Evolutionary conservation across 2,797 vertebrate genomes (phyloP).

Genomic region (Limnodromus scolopaceus): DNA sequence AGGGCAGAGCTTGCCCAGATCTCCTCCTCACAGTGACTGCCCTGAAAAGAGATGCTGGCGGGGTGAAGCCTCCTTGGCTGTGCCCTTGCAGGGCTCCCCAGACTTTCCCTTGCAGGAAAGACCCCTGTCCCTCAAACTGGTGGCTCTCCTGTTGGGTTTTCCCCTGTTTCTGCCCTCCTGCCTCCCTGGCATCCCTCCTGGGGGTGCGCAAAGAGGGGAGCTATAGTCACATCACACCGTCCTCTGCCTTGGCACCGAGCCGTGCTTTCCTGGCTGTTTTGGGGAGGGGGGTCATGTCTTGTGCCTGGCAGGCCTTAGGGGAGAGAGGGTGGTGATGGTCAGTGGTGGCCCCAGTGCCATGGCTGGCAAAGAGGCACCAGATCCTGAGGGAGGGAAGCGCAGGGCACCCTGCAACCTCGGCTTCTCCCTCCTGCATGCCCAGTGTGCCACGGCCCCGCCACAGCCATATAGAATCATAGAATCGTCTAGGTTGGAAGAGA

Average conservation of each 20-base stretch:
- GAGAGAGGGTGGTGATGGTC: background rate
- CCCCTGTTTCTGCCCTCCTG: background rate
- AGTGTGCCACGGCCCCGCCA: accelerated
- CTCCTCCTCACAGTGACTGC: background rate
- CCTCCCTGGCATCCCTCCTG: background rate
- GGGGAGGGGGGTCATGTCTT: too few relatives aligned
- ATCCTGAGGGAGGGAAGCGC: accelerated
- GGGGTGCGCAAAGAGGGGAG: accelerated
- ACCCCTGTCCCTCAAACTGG: background rate
- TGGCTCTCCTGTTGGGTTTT: background rate
- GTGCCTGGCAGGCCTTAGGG: background rate
- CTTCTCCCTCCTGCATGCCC: background rate
- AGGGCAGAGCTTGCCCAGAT: background rate
- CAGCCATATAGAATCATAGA: too few relatives aligned
- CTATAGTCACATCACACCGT: accelerated
- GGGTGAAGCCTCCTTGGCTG: background rate
- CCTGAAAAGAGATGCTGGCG: background rate
- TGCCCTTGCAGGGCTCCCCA: background rate
- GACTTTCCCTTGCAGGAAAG: background rate
- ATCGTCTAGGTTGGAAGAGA: too few relatives aligned
- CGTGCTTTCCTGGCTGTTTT: accelerated
- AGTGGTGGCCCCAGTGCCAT: accelerated
- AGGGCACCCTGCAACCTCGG: background rate
- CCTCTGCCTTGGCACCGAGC: background rate
- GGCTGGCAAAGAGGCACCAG: background rate